Base-by-base conservation (phyloP, 1,140 invertebrate genomes). In the Micrasema minimum region DNA sequence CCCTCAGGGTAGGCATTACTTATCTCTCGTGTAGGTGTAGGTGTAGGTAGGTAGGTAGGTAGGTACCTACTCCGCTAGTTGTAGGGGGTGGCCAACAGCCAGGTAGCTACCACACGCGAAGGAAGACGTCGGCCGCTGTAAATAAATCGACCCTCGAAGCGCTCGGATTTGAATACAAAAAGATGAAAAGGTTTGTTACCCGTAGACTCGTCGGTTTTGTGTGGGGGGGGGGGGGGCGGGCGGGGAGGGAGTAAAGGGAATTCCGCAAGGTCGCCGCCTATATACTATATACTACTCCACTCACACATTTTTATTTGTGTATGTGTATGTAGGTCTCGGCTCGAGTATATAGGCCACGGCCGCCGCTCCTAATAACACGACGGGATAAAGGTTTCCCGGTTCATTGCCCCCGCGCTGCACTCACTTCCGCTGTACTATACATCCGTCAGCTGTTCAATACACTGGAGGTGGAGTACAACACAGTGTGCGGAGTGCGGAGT, bases 231-330 rank as follows among this genome's bases (percentile, higher is more conserved):
- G 41, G 16, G 31, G 11, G 1, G 46, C 16, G 12, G 11, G 2
- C 9, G 45, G 45, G 23, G 45, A 22, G 57, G 20, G 57, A 50
- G 37, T 53, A 69, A 67, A 74, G 72, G 72, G 72, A 74, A 74
- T 74, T 70, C 72, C 72, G 61, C 72, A 74, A 74, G 72, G 72
- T 74, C 72, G 72, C 66, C 62, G 68, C 62, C 62, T 69, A 69
- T 69, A 37, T 69, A 59, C 62, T 69, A 69, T 69, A 37, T 69
- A 59, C 66, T 50, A 45, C 53, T 46, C 50, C 66, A 35, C 66
- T 69, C 53, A 59, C 66, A 59, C 55, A 59, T 69, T 69, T 69
- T 61, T 69, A 69, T 67, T 67, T 67, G 22, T 31, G 23, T 53
- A 26, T 53, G 26, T 23, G 53, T 41, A 59, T 59, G 35, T 59